Conservation (phyloP, 2,797 vertebrate genomes). For the Sphaeramia orbicularis region DNA sequence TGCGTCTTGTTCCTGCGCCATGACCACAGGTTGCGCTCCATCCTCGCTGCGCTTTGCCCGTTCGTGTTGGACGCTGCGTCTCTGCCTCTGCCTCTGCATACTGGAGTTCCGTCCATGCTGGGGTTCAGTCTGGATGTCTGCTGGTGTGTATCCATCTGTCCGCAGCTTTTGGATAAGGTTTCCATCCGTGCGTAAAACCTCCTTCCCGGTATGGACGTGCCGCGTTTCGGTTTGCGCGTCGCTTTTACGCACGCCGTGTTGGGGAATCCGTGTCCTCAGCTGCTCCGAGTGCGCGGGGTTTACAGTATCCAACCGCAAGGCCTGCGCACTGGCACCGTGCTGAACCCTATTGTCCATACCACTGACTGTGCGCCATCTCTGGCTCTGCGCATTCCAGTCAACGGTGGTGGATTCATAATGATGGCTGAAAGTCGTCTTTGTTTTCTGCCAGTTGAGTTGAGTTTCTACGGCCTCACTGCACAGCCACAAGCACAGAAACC, state of each 20-base stretch:
- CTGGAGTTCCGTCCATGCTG: not conserved
- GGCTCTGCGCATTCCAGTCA: slow-evolving; percentile 38
- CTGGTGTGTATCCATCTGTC: not conserved
- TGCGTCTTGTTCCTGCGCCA: slow-evolving; percentile 77
- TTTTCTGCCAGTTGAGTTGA: slow-evolving; percentile 33
- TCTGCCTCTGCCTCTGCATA: slow-evolving; percentile 13
- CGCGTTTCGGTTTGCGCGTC: slow-evolving; percentile 1
- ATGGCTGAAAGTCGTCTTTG: slow-evolving; percentile 50
- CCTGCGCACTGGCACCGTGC: not conserved
- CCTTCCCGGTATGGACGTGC: too few relatives aligned
- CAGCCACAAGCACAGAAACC: slow-evolving; percentile 59
- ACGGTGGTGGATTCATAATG: slow-evolving; percentile 33
- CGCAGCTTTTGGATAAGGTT: not conserved
- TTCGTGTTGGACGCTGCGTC: not conserved
- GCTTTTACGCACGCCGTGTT: slow-evolving; percentile 38
- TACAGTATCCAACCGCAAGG: not conserved
- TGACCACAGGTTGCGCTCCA: slow-evolving; percentile 43
- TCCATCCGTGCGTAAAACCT: slow-evolving; percentile 18
- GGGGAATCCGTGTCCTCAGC: not conserved
- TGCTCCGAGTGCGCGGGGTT: not conserved
- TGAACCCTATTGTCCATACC: slow-evolving; percentile 5
- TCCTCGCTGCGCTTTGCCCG: slow-evolving; percentile 6
- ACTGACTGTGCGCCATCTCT: slow-evolving; percentile 40
- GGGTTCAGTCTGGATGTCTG: not conserved
- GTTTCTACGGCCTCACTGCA: slow-evolving; percentile 52